Evolutionary conservation across 2,888 invertebrate genomes (phyloP).

Genomic region (Thymelicus acteon): DNA sequence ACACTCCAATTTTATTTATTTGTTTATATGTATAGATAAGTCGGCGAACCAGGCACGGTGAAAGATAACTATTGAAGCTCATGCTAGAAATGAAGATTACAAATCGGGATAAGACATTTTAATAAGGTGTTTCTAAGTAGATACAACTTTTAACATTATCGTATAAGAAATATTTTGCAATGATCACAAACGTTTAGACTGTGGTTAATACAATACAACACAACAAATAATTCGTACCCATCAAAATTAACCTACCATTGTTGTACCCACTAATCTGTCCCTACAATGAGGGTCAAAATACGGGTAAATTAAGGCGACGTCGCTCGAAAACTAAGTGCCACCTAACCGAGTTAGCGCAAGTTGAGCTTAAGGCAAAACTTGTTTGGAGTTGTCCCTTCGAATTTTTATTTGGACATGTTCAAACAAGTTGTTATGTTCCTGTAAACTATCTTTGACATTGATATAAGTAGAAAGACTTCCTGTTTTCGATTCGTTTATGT

Average conservation of each 20-base stretch:
- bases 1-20: too few species aligned
- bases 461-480: neutral
- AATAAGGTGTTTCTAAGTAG: too few species aligned
- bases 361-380: constrained; percentile 22
- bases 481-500: too few species aligned
- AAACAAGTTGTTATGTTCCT: neutral
- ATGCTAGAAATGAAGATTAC: too few species aligned
- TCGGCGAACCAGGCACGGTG: too few species aligned
- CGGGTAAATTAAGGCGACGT: constrained; percentile 12
- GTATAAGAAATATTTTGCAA: neutral
- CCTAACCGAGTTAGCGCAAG: constrained; percentile 23
- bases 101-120: too few species aligned
- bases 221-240: neutral
- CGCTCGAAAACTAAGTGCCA: constrained; percentile 26
- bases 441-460: constrained; percentile 2
- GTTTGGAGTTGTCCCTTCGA: constrained; percentile 17
- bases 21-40: too few species aligned
- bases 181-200: neutral
- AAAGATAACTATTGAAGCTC: too few species aligned
- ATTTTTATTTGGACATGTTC: constrained; percentile 8
- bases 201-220: neutral
- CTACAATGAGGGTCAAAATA: constrained; percentile 1
- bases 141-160: neutral
- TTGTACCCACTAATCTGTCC: neutral
- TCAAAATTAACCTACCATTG: neutral